phyloP scores from a whole-genome alignment of 2,888 invertebrate species.

The Hirudinaria manillensis region DNA sequence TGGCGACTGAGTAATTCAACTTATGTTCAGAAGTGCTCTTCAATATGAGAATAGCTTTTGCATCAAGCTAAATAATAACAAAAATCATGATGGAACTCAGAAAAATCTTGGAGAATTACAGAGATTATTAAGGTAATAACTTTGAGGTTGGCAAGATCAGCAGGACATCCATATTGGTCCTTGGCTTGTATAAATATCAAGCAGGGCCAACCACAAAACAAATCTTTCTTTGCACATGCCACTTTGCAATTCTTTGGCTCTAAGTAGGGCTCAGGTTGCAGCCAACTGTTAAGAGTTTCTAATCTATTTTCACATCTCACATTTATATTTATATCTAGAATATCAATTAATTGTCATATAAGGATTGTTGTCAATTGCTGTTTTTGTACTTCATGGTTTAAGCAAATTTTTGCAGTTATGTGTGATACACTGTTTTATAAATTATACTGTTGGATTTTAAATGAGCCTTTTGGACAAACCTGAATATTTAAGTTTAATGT shows the following conservation, averaged over 20 bases:
- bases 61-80: slow-evolving; percentile 60
- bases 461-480: too few species aligned
- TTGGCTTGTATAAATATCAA: slow-evolving; percentile 73
- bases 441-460: too few species aligned
- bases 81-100: slow-evolving; percentile 29
- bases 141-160: slow-evolving; percentile 76
- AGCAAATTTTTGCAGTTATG: too few species aligned
- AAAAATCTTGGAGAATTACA: slow-evolving; percentile 40
- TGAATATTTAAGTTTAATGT: too few species aligned
- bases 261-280: slow-evolving; percentile 84
- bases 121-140: slow-evolving; percentile 47
- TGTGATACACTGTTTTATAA: too few species aligned
- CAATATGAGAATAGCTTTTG: slow-evolving; percentile 68
- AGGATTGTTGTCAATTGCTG: too few species aligned
- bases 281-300: slow-evolving; percentile 63
- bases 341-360: background rate
- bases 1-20: background rate
- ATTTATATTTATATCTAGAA: background rate
- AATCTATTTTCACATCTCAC: background rate
- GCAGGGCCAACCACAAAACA: slow-evolving; percentile 75
- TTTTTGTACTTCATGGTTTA: too few species aligned
- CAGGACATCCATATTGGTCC: slow-evolving; percentile 85
- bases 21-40: slow-evolving; percentile 60
- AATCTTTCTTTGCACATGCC: slow-evolving; percentile 62
- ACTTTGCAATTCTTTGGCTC: slow-evolving; percentile 72